A percentile compares a stretch with the other conserved stretches of the same genome.
Conservation (phyloP, 2,797 vertebrate genomes). For the Sylvilagus floridanus region DNA sequence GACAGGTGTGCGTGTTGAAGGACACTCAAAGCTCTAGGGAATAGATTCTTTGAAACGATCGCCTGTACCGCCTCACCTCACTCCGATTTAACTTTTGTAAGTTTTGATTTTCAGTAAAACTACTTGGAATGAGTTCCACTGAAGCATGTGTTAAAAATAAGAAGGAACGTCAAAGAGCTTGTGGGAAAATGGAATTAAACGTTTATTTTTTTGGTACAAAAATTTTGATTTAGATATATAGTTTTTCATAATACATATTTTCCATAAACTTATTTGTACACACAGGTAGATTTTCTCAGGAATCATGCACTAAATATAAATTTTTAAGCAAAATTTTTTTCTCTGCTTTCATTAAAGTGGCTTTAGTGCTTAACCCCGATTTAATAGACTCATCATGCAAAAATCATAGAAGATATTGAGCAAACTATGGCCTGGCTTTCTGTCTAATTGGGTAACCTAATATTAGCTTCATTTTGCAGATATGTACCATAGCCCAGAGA, state of each 20-base stretch:
- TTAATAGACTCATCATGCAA: background rate
- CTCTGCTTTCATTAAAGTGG: background rate
- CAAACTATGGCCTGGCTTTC: slow-evolving; percentile 32
- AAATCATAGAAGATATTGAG: background rate
- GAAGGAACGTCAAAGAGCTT: no score
- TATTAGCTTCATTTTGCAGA: slow-evolving; percentile 31
- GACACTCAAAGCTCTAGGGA: background rate
- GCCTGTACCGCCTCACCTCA: background rate
- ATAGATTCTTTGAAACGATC: background rate
- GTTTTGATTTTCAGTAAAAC: background rate
- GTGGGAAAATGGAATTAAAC: no score
- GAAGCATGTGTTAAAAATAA: background rate
- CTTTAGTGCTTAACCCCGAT: slow-evolving; percentile 3
- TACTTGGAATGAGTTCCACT: background rate
- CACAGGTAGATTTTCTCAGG: background rate
- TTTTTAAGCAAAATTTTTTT: background rate
- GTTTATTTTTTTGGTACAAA: no score
- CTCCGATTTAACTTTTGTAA: background rate
- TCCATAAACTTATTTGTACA: background rate
- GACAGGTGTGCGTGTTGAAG: background rate
- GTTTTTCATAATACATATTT: no score
- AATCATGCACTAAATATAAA: background rate
- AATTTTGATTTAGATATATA: no score
- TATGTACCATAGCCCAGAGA: background rate
- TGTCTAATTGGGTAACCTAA: background rate